These are phyloP conservation scores for Oligia latruncula DNA, from an alignment of 2,888 invertebrate genomes.

Conservation along the genomic window DNA sequence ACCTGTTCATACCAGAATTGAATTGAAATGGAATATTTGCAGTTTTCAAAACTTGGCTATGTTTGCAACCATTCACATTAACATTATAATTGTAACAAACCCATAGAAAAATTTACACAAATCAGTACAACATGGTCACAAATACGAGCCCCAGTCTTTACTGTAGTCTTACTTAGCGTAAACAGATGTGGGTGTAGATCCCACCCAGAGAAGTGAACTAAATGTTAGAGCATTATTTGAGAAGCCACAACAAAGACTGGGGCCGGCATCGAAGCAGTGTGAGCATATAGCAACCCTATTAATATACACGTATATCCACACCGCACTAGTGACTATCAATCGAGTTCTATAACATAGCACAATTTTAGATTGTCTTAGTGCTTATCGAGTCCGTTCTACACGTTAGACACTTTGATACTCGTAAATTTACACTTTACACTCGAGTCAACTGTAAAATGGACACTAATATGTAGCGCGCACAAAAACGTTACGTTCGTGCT, in stretches of 20 bases:
- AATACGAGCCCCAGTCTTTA: conserved; percentile 84
- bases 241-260: conserved; percentile 80
- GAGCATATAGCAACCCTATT: conserved; percentile 82
- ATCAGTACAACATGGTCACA: conserved; percentile 85
- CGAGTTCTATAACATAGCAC: conserved; percentile 85
- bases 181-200: conserved; percentile 45
- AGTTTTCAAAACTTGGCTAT: conserved; percentile 69
- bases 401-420: conserved; percentile 83
- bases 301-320: conserved; percentile 82
- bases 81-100: conserved; percentile 85
- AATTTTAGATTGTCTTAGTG: conserved; percentile 82
- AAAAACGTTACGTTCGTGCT: conserved; percentile 71
- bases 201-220: conserved; percentile 40
- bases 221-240: conserved; percentile 39
- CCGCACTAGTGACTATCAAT: conserved; percentile 82
- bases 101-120: conserved; percentile 89
- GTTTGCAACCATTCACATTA: conserved; percentile 73
- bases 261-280: conserved; percentile 82
- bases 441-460: conserved; percentile 81
- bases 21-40: conserved; percentile 73
- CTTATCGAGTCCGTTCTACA: conserved; percentile 76
- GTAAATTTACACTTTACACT: conserved; percentile 89
- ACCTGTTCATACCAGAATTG: conserved; percentile 73
- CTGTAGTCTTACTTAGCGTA: conserved; percentile 63
- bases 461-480: conserved; percentile 78